These are phyloP conservation scores for Parauchenoglanis ngamensis DNA, from an alignment of 2,797 vertebrate genomes.

Conservation along the genomic window DNA sequence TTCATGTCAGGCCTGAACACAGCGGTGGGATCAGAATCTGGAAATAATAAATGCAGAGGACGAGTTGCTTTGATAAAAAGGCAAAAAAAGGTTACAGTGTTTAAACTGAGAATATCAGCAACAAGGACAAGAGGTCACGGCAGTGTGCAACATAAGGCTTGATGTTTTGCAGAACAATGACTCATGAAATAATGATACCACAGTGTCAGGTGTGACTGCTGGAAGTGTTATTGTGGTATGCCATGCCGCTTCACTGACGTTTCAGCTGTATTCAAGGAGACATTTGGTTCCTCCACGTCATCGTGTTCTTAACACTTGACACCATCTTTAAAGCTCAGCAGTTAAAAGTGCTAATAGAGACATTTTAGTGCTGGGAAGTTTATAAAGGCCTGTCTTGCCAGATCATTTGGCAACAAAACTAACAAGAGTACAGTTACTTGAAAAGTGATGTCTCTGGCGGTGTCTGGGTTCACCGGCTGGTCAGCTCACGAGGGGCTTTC, in stretches of 20 bases:
- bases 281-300: conserved; percentile 47
- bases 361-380: conserved; percentile 62
- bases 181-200: background rate
- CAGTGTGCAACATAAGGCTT: conserved; percentile 15
- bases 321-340: conserved; percentile 54
- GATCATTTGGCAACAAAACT: conserved; percentile 64
- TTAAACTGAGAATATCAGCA: conserved; percentile 44
- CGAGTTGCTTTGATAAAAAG: conserved; percentile 54
- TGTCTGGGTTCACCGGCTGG: conserved; percentile 68
- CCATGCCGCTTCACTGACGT: conserved; percentile 55
- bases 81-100: conserved; percentile 49
- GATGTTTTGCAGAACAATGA: conserved; percentile 39
- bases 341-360: conserved; percentile 64
- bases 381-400: conserved; percentile 56
- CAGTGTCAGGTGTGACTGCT: conserved; percentile 57
- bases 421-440: conserved; percentile 63
- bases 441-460: conserved; percentile 64
- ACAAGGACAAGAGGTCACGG: conserved; percentile 52
- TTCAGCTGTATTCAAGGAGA: conserved; percentile 45
- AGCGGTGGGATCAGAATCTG: conserved; percentile 59
- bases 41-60: conserved; percentile 61
- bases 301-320: conserved; percentile 49
- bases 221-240: conserved; percentile 59
- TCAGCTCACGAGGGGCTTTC: conserved; percentile 66
- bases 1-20: conserved; percentile 57